Base-by-base conservation (phyloP, 2,113 vertebrate genomes). In the Orycteropus afer region DNA sequence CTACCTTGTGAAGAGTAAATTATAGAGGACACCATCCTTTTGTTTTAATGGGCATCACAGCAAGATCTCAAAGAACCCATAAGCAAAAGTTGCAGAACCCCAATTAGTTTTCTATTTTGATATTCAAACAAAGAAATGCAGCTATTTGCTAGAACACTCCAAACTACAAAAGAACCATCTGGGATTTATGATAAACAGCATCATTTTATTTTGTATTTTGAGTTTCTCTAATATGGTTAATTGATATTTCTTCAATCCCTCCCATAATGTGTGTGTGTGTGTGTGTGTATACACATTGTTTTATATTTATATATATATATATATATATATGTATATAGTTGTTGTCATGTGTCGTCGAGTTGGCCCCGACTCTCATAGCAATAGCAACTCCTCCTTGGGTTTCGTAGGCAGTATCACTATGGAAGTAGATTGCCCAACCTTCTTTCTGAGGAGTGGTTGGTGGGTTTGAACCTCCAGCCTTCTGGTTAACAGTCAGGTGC, bases 111-210 rank as follows among this genome's bases (percentile, higher is more conserved):
- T 95, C 90, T 80, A 34, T 85, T 97, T 94, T 83, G 74, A 93
- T 63, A 47, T 80, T 71, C 71, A 65, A 92, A 98, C 91, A 91
- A 95, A 96, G 76, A 97, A 96, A 96, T 86, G 12, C 49, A 63
- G 15, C 29, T 94, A 84, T 90, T 47, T 91, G 86, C 25, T 20
- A 93, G 65, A 97, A 96, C 65, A 84, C n/a, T 94, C 32, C 67
- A 83, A 13, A 55, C 86, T 96, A 96, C 91, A 79, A 96, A 91
- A n/a, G 91, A 93, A 94, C 17, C 63, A 87, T 95, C 96, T 96
- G 93, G 89, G 81, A 49, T 29, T 95, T 89, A 82, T 51, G 67
- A 92, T 77, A 93, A 15, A 51, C 78, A 92, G 49, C 40, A 45
- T 94, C 61, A 85, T 79, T 95, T 86, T 74, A 93, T 77, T 93